Base-by-base conservation (phyloP, 2,888 invertebrate species). In the Empis stercorea region DNA sequence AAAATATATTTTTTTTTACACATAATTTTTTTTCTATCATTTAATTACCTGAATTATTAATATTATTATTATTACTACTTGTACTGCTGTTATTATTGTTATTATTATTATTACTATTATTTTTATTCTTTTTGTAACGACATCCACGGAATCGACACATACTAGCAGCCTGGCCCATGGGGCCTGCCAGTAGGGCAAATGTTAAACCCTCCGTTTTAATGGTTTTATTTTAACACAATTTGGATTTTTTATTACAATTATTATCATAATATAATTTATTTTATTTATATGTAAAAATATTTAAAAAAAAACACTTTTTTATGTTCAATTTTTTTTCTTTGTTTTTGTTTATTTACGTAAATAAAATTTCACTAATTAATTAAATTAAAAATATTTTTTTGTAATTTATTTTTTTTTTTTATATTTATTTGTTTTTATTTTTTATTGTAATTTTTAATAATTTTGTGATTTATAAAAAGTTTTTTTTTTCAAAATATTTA, bases 91-190 rank as follows among this genome's bases (percentile, higher is more conserved):
- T 38, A 16, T 38, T 38, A 15, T 38, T 38, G 9, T 38, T 38
- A 17, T 16, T 38, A 16, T 38, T 38, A 15, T 38, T 38, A 15
- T 38, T 38, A 16, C 10, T 37, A 15, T 3, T 16, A 16, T 15
- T 16, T 55, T 74, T 79, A 76, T 81, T 81, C 74, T 81, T 82
- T 76, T 82, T 82, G 73, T 81, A 80, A 68, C 80, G 80, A 73
- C 81, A 78, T 76, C 80, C 80, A 73, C 81, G 80, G 71, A 82
- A 78, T 76, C 81, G 81, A 73, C 83, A 83, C 82, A 83, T 83
- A 71, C 81, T 82, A 78, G 81, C 80, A 73, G 81, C 76, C 74
- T 82, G 82, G 78, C 83, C 83, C 83, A 83, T 83, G 64, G 68
- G 68, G 66, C 67, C 68, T 63, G 68, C 68, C 62, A 67, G 64